phyloP scores from a whole-genome alignment of 2,888 invertebrate species.

The Cerceris ruficornis region DNA sequence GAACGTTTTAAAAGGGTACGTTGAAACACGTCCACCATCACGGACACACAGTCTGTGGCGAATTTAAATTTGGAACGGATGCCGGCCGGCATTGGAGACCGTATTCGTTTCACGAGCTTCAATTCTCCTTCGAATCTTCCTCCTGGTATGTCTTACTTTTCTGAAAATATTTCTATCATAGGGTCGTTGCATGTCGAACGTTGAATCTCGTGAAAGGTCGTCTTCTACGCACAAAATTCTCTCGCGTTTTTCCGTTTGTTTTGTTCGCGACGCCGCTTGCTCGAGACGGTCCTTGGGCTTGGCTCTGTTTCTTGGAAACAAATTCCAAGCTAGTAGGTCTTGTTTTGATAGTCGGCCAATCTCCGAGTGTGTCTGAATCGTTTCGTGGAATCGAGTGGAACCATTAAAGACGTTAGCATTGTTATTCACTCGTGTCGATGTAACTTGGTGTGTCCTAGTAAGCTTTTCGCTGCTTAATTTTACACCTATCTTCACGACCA shows the following conservation, averaged over 20 bases:
- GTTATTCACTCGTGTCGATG: too few species aligned
- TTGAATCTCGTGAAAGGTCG: not conserved
- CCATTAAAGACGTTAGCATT: too few species aligned
- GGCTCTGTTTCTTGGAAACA: conserved; percentile 39
- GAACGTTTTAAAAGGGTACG: conserved; percentile 61
- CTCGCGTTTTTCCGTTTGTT: conserved; percentile 23
- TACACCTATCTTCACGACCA: too few species aligned
- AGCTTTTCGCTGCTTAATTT: too few species aligned
- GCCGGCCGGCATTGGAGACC: conserved; percentile 48
- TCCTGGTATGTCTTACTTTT: too few species aligned
- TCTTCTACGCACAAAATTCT: conserved; percentile 19
- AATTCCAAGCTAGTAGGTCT: conserved; percentile 24
- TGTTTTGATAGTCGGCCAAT: conserved; percentile 17
- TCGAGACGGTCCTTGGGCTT: conserved; percentile 23
- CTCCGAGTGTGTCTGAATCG: not conserved
- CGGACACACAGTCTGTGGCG: conserved; percentile 39
- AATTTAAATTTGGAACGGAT: conserved; percentile 69
- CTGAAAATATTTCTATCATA: too few species aligned
- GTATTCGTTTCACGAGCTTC: not conserved
- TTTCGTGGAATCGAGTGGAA: not conserved
- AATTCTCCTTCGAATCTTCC: not conserved
- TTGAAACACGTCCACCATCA: conserved; percentile 61
- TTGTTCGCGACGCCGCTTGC: conserved; percentile 19
- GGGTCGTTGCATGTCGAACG: too few species aligned
- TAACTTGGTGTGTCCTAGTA: too few species aligned